Percentiles rank a stretch among this genome's conserved stretches.
Conservation (phyloP, 35 echinoderm and acorn worm species). For the Hemicentrotus pulcherrimus region DNA sequence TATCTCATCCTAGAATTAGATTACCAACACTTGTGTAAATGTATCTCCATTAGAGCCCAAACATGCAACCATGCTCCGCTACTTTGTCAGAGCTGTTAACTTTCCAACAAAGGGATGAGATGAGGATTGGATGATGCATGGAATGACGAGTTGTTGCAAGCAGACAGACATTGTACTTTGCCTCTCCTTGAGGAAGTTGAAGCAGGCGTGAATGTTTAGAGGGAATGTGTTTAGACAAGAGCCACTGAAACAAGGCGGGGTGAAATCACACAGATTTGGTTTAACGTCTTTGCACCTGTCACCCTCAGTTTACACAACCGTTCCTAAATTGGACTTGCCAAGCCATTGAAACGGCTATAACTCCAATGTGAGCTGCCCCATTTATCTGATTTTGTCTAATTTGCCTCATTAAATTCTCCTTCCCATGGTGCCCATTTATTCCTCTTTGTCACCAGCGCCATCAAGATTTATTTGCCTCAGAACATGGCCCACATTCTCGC, state of each 20-base stretch:
- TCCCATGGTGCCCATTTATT: slow-evolving; percentile 21
- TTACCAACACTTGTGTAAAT: slow-evolving; percentile 56
- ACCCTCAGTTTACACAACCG: slow-evolving; percentile 48
- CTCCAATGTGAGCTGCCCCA: slow-evolving; percentile 23
- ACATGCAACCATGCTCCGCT: slow-evolving; percentile 16
- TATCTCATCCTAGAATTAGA: slow-evolving; percentile 21
- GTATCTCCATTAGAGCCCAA: slow-evolving; percentile 24
- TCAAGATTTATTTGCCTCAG: slow-evolving; percentile 48
- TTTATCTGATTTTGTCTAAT: slow-evolving; percentile 56
- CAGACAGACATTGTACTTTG: slow-evolving; percentile 42
- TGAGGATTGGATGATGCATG: neutral
- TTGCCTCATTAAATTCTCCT: slow-evolving; percentile 49
- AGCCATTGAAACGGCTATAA: slow-evolving; percentile 6
- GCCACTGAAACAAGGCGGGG: slow-evolving; percentile 42
- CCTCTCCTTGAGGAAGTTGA: neutral
- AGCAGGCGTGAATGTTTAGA: slow-evolving; percentile 20
- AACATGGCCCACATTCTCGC: neutral
- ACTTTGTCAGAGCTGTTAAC: neutral
- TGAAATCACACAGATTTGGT: slow-evolving; percentile 40
- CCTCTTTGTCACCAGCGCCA: slow-evolving; percentile 27
- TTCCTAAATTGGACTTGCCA: slow-evolving; percentile 29
- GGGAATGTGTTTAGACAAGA: slow-evolving; percentile 38
- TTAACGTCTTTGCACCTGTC: slow-evolving; percentile 39
- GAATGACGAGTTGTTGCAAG: neutral
- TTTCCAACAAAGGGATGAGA: neutral